phyloP scores from a whole-genome alignment of 2,113 vertebrate genomes.

The Actenoides hombroni region DNA sequence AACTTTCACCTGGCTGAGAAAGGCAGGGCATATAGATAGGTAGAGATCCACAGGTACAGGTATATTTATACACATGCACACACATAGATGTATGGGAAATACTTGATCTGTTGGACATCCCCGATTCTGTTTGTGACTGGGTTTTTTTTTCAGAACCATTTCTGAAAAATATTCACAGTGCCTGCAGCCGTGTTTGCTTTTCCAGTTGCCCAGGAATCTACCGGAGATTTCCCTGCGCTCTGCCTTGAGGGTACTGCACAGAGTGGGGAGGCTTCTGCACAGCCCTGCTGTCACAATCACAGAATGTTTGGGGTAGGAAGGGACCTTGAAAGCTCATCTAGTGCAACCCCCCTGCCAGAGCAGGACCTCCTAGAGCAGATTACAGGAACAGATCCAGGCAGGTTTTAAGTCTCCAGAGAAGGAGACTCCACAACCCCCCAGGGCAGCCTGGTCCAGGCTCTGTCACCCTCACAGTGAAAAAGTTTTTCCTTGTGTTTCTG shows the following conservation, averaged over 20 bases:
- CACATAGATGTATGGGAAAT: not conserved
- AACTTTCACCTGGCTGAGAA: slow-evolving; percentile 16
- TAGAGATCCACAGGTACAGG: not conserved
- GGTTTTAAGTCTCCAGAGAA: too few relatives aligned
- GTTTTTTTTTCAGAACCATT: not conserved
- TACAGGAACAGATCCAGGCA: too few relatives aligned
- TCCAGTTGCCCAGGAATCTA: not conserved
- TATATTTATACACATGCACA: not conserved
- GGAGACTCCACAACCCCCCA: too few relatives aligned
- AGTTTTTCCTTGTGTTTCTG: too few relatives aligned
- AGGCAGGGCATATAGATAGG: not conserved
- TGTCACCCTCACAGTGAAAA: too few relatives aligned
- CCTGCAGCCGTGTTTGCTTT: not conserved
- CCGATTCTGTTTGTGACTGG: not conserved
- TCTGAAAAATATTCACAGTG: not conserved
- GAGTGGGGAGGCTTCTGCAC: not conserved
- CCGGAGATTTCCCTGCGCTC: not conserved
- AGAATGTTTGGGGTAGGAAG: too few relatives aligned
- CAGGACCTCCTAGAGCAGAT: too few relatives aligned
- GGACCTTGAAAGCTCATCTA: too few relatives aligned
- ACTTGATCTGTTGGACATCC: not conserved
- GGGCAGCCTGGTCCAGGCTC: too few relatives aligned
- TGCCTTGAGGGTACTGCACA: not conserved
- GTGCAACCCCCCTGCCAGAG: too few relatives aligned
- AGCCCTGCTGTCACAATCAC: not conserved